A percentile compares a stretch with the other conserved stretches of the same genome.
These are phyloP conservation scores for Lepus townsendii DNA, from an alignment of 2,797 vertebrate species.

Conservation along the genomic window DNA sequence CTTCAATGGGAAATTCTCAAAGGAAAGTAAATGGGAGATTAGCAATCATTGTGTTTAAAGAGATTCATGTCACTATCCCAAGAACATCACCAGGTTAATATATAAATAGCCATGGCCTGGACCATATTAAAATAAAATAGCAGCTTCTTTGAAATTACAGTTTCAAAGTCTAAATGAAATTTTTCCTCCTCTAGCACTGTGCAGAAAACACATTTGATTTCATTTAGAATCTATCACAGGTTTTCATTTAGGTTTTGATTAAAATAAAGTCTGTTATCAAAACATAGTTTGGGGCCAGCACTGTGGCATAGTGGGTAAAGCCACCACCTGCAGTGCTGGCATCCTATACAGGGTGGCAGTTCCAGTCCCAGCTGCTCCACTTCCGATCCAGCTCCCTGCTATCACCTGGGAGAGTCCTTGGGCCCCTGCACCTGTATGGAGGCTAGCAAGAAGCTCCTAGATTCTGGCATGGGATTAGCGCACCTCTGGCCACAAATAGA, in stretches of 20 bases:
- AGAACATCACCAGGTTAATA: constrained; percentile 66
- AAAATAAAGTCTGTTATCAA: constrained; percentile 79
- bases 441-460: too few species aligned
- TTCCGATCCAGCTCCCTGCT: too few species aligned
- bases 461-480: too few species aligned
- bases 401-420: too few species aligned
- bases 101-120: constrained; percentile 69
- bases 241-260: constrained; percentile 80
- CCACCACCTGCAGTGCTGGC: too few species aligned
- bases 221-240: constrained; percentile 68
- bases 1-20: constrained; percentile 61
- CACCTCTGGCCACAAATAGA: too few species aligned
- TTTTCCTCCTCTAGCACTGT: neutral
- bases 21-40: constrained; percentile 56
- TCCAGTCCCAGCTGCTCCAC: too few species aligned
- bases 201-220: constrained; percentile 41
- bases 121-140: constrained; percentile 75
- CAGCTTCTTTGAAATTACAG: neutral
- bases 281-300: constrained; percentile 4
- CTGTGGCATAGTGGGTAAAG: too few species aligned
- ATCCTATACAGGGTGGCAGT: too few species aligned
- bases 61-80: constrained; percentile 61
- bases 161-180: constrained; percentile 76
- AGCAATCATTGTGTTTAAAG: constrained; percentile 64
- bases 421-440: too few species aligned